A percentile compares a stretch with the other conserved stretches of the same genome.
phyloP scores from a whole-genome alignment of 2,888 invertebrate species.

The Acanthoscelides obtectus region DNA sequence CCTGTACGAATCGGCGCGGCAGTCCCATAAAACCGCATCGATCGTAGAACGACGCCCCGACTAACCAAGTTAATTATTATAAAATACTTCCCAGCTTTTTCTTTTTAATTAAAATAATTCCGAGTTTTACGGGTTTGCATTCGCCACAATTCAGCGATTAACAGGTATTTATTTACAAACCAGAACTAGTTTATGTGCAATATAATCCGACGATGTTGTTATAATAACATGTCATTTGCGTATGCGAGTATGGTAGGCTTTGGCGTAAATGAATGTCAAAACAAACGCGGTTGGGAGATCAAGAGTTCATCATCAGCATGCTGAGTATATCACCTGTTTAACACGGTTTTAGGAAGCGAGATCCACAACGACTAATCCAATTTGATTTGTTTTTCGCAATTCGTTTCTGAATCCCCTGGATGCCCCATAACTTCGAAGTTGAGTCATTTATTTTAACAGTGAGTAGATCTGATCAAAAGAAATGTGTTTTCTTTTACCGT shows the following conservation, averaged over 20 bases:
- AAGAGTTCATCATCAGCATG: background rate
- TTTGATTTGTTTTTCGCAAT: too few relatives aligned
- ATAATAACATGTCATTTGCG: background rate
- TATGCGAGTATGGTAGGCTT: background rate
- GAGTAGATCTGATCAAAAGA: too few relatives aligned
- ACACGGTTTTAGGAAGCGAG: too few relatives aligned
- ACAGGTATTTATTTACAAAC: conserved; percentile 10
- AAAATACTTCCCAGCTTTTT: background rate
- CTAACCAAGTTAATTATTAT: background rate
- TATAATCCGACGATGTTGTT: background rate
- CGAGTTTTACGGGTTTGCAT: conserved; percentile 2
- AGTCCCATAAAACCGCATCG: background rate
- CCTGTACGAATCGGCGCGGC: background rate
- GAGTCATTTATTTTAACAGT: too few relatives aligned
- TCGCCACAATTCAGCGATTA: conserved; percentile 10
- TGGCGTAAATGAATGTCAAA: background rate
- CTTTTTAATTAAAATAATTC: conserved; percentile 7
- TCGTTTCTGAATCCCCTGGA: too few relatives aligned
- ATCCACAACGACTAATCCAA: too few relatives aligned
- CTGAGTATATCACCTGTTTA: background rate
- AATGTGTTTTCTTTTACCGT: too few relatives aligned
- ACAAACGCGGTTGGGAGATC: background rate
- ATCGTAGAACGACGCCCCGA: background rate
- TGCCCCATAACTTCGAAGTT: too few relatives aligned
- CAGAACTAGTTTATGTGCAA: conserved; percentile 13